These are phyloP conservation scores for Acronicta aceris DNA, from an alignment of 2,888 invertebrate species.

Conservation along the genomic window DNA sequence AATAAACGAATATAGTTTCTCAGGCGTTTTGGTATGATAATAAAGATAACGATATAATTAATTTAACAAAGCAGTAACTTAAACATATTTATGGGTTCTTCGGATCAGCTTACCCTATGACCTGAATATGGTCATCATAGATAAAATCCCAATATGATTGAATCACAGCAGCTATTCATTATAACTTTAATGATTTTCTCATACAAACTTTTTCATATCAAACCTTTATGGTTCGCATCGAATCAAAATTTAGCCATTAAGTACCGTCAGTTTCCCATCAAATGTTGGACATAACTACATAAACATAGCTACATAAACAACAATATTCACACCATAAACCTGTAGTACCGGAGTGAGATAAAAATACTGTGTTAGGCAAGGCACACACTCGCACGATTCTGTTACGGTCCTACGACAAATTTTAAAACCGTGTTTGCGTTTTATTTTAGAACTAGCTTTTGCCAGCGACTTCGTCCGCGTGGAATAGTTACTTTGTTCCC, in stretches of 20 bases:
- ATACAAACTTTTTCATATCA: constrained; percentile 14
- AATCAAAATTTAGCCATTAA: constrained; percentile 52
- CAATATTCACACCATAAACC: constrained; percentile 67
- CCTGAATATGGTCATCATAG: constrained; percentile 13
- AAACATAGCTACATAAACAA: constrained; percentile 53
- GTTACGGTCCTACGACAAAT: constrained; percentile 12
- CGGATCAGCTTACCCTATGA: constrained; percentile 10
- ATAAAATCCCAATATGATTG: constrained; percentile 30
- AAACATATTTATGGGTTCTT: constrained; percentile 12
- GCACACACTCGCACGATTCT: constrained; percentile 36
- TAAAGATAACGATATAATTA: constrained; percentile 14
- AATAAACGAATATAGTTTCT: neutral
- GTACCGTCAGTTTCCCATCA: constrained; percentile 51
- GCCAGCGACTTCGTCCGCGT: too few species aligned
- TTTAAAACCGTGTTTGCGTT: constrained; percentile 1
- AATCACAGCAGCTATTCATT: constrained; percentile 38
- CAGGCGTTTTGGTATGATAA: neutral
- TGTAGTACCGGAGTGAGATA: constrained; percentile 57
- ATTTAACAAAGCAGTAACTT: constrained; percentile 17
- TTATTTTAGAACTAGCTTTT: neutral
- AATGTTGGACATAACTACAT: constrained; percentile 40
- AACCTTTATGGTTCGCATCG: constrained; percentile 41
- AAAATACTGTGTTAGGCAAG: constrained; percentile 49
- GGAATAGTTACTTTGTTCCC: too few species aligned
- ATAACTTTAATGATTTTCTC: constrained; percentile 23